These are phyloP conservation scores for Neoitamus cyanurus DNA, from an alignment of 2,888 invertebrate species.

Conservation along the genomic window DNA sequence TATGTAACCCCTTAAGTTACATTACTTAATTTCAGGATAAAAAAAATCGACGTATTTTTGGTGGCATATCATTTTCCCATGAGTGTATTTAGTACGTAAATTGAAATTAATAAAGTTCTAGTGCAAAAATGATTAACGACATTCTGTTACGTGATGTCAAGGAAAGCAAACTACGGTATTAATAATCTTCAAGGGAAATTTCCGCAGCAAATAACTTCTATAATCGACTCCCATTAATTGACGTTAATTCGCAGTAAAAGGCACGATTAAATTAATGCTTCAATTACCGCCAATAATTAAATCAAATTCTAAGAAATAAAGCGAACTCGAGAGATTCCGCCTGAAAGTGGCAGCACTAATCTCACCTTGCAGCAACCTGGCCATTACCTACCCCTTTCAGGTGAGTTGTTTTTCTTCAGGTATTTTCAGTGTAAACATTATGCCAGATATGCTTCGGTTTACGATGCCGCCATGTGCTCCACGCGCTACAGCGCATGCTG, in stretches of 20 bases:
- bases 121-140: too few relatives aligned
- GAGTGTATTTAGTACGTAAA: too few relatives aligned
- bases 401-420: neutral
- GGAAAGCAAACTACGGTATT: too few relatives aligned
- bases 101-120: too few relatives aligned
- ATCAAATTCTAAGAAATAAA: neutral
- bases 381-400: neutral
- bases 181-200: neutral
- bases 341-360: neutral
- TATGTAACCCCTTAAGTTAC: too few relatives aligned
- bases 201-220: neutral
- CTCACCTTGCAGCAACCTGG: neutral
- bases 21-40: too few relatives aligned
- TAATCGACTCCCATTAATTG: neutral
- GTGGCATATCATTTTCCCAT: too few relatives aligned
- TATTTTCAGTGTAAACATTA: neutral
- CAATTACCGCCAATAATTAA: neutral
- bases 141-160: too few relatives aligned
- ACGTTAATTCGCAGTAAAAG: neutral
- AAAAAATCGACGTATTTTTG: too few relatives aligned
- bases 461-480: constrained; percentile 34
- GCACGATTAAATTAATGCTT: neutral
- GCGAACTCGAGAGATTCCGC: neutral
- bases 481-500: neutral
- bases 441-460: neutral